These are phyloP conservation scores for Neoascia interrupta DNA, from an alignment of 2,888 invertebrate species.

Conservation along the genomic window DNA sequence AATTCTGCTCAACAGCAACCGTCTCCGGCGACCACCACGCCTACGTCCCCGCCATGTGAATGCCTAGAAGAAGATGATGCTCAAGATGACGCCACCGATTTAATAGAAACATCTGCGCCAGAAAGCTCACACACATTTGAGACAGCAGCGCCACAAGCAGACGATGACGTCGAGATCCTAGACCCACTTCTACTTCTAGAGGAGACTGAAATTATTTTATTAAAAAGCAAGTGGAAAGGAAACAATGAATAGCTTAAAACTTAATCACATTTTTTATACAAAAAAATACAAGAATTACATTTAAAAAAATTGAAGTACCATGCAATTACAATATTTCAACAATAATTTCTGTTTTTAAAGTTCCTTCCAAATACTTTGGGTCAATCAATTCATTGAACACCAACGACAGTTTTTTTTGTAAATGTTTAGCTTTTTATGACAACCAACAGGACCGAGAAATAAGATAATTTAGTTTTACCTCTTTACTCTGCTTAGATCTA, in stretches of 20 bases:
- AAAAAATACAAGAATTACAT: slow-evolving; percentile 22
- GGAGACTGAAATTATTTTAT: slow-evolving; percentile 58
- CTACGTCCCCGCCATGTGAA: slow-evolving; percentile 34
- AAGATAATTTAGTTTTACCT: slow-evolving; percentile 14
- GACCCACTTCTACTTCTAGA: slow-evolving; percentile 51
- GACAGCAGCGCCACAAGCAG: slow-evolving; percentile 23
- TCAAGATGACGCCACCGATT: slow-evolving; percentile 40
- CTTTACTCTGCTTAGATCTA: slow-evolving; percentile 21
- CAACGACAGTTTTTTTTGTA: slow-evolving; percentile 21
- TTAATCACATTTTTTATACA: slow-evolving; percentile 66
- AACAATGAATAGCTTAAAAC: slow-evolving; percentile 58
- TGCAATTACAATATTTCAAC: slow-evolving; percentile 16
- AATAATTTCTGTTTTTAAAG: slow-evolving; percentile 19
- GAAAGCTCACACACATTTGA: slow-evolving; percentile 40
- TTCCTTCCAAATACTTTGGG: slow-evolving; percentile 3
- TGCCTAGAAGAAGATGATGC: slow-evolving; percentile 34
- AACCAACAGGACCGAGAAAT: slow-evolving; percentile 6
- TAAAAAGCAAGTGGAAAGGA: slow-evolving; percentile 54
- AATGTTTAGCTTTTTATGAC: slow-evolving; percentile 42
- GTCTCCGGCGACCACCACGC: slow-evolving; percentile 42
- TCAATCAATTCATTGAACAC: no score
- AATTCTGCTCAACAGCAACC: slow-evolving; percentile 33
- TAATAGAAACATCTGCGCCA: slow-evolving; percentile 21
- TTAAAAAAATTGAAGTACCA: slow-evolving; percentile 18
- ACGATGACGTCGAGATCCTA: slow-evolving; percentile 44